Base-by-base conservation (phyloP, 2,888 invertebrate species). In the Noctua comes region DNA sequence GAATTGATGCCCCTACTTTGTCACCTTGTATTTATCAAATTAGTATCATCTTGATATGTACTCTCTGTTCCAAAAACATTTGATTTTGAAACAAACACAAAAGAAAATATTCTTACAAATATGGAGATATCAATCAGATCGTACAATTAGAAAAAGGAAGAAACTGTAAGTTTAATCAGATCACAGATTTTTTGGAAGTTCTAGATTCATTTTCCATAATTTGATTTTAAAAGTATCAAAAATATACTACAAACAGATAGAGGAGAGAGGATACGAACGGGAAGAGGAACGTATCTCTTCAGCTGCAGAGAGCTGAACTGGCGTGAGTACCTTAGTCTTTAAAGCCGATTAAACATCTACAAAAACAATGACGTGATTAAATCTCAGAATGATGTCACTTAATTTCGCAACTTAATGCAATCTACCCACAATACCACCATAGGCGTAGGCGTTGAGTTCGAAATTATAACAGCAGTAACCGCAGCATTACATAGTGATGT, bases 391-490 rank as follows among this genome's bases (percentile, higher is more conserved):
- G 71, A 83, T 65, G 73, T 86, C 77, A 86, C 71, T 74, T 43
- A 13, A 71, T 86, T 86, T 86, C 68, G 48, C 54, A 85, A 87
- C 62, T 78, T 71, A 71, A 76, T 54, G 68, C 71, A 78, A 72
- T 82, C 78, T 77, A 80, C 80, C 83, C 73, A 82, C 88, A 82
- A 83, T 69, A 43, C 46, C 18, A 40, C 7, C 43, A 1, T 66
- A 43, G 5, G 62, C 51, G 83, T 78, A 85, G 83, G 83, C 80
- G 79, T 85, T 71, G 65, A 84, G 75, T 86, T 81, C 79, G 80
- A 83, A 86, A 89, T 89, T 85, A 88, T 86, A 81, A 79, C 69
- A 85, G 79, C 79, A 82, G 69, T 57, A 83, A 89, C 88, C 89
- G 40, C 88, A 85, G 64, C 62, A 84, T 87, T 82, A 84, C 80